Evolutionary conservation across 2,888 invertebrate genomes (phyloP), one percentile per base, ranked within the genome.

Genomic region (Oligia fasciuncula): DNA sequence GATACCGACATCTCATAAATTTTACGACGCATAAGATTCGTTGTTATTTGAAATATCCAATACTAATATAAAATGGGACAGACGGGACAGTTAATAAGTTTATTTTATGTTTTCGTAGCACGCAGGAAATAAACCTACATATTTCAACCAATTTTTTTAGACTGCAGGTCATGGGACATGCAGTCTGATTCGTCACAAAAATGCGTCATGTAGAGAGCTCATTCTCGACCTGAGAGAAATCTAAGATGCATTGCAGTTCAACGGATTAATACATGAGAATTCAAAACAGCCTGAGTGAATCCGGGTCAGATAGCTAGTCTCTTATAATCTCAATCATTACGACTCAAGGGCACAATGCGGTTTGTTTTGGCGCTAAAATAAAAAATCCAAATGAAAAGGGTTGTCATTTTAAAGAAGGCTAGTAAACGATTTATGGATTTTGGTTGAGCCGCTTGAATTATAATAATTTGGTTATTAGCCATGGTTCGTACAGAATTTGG

Each of bases 331-430:
- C 40, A 86, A 86, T 87, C 88, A 89, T 91, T 90, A 90, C 84
- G 84, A 77, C 62, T 80, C 93, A 93, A 94, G 94, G 94, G 66
- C 91, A 86, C 71, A 68, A 67, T 91, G 95, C 87, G 95, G 95
- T 95, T 94, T 94, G 93, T 93, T 94, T 93, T 93, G 84, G 90
- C 81, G 85, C 90, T 88, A 90, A 91, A 92, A 90, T 85, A 89
- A 91, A 88, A 88, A 82, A 89, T 86, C 57, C 51, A 85, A 81
- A 88, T 93, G 94, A 94, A 92, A 93, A 93, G 92, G 93, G 94
- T 94, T 93, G 92, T 92, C 93, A 85, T 90, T 92, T 91, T 89
- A 85, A 90, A 87, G 87, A 83, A 81, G 78, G 84, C 83, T 84
- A 85, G 89, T 89, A 89, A 89, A 90, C 87, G 88, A 91, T 92